Evolutionary conservation across 2,888 invertebrate species (phyloP), one percentile per base, ranked within the genome.

Genomic region (Patella depressa): DNA sequence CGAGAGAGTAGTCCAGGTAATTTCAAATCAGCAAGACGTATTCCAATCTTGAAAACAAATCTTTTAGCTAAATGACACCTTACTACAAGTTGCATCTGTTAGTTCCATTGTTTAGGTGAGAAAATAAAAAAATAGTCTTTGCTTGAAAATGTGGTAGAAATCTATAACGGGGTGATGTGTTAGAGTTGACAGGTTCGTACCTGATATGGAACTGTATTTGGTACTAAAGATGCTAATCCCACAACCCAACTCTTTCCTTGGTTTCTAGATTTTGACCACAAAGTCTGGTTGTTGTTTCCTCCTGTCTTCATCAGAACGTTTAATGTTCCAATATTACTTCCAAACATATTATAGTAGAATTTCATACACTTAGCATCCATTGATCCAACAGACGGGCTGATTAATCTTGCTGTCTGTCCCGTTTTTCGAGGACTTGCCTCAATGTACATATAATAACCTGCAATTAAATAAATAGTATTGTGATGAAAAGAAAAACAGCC

Each of bases 401-500:
- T 82, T 11, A 88, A 81, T 59, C 84, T 83, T 0, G 87, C 88
- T 69, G 84, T 85, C 69, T 86, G 81, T 19, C 84, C 84, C 45
- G 74, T 76, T 74, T 82, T 78, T 9, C 85, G 85, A 7, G 79
- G 9, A 73, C 85, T 85, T 14, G 85, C 82, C 79, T 89, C 88
- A 74, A 85, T 86, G 79, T 87, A 89, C 84, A 89, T 82, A 78
- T 89, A 89, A 53, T 87, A 84, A 69, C 89, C 89, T 88, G 75
- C 14, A 83, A 75, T 17, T 55, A 59, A 11, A 72, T 65, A 19
- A 76, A 17, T 15, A 73, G 4, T 7, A 72, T 24, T 24, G 1
- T 65, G 11, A 59, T 11, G 9, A 59, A 59, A 17, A 59, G 11
- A 19, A 59, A 59, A 59, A 59, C 15, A 59, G 19, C 7, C 2